These are phyloP conservation scores for Stramonita haemastoma DNA, from an alignment of 2,888 invertebrate species.

Conservation along the genomic window DNA sequence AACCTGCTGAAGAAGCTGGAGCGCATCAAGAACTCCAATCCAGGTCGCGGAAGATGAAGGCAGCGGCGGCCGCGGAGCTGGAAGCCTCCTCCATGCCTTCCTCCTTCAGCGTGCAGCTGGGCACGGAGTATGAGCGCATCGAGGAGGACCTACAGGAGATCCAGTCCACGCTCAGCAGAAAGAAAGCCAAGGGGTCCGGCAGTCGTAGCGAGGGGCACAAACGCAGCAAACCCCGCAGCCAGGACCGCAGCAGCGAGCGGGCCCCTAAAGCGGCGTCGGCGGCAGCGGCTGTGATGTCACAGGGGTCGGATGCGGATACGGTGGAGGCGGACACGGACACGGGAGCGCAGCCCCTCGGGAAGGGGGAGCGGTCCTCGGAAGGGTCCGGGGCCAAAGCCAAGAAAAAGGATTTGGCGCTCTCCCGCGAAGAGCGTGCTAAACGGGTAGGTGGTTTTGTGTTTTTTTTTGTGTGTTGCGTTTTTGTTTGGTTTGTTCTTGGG, in stretches of 20 bases:
- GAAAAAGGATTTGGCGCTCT: conserved; percentile 38
- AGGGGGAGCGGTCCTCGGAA: neutral
- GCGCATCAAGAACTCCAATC: conserved; percentile 25
- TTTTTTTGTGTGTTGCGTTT: too few species aligned
- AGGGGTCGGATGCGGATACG: conserved; percentile 22
- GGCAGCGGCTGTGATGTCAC: neutral
- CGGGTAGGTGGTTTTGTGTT: conserved; percentile 10
- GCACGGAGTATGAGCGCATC: neutral
- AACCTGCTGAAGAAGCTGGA: conserved; percentile 32
- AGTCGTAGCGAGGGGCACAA: conserved; percentile 6
- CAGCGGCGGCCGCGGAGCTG: neutral
- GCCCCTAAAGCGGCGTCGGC: neutral
- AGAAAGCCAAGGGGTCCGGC: neutral
- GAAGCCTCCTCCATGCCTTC: neutral
- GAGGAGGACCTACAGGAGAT: conserved; percentile 21
- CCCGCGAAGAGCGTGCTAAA: conserved; percentile 34
- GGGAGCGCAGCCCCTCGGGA: neutral
- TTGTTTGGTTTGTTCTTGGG: too few species aligned
- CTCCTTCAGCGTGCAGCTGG: neutral
- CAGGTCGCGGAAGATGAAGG: conserved; percentile 5
- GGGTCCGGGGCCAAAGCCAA: neutral
- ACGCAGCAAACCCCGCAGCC: conserved; percentile 11
- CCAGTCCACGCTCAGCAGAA: neutral
- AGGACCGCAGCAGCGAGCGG: conserved; percentile 15
- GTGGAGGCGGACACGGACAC: conserved; percentile 28